Evolutionary conservation across 1,140 invertebrate species (phyloP), one percentile per base, ranked within the genome.

Genomic region (Hormaphis cornu): DNA sequence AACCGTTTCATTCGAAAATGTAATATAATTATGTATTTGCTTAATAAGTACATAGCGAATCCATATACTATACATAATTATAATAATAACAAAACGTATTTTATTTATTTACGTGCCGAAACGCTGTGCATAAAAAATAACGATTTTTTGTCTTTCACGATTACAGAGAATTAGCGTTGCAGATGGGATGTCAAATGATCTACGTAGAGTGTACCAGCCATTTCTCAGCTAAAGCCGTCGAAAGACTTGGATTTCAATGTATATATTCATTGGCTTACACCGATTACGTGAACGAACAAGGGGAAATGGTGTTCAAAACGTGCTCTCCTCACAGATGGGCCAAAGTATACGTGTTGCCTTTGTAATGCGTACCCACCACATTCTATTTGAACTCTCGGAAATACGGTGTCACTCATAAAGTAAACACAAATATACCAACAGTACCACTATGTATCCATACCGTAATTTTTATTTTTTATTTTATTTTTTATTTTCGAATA

Each of bases 181-280:
- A 83, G 66, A 75, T 79, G 54, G 80, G 79, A 2, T 82, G 83
- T 71, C 79, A 81, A 50, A 73, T 83, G 44, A 75, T 82, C 16
- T 77, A 82, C 46, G 82, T 81, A 1, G 82, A 86, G 71, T 89
- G 87, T 69, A 85, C 86, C 7, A 89, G 87, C 69, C 79, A 82
- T 53, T 89, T 83, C 75, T 88, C 88, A 8, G 86, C 86, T 0
- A 83, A 83, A 74, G 82, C 87, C 0, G 84, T 87, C 56, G 82
- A 83, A 70, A 82, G 83, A 69, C 75, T 86, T 10, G 86, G 86
- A 16, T 88, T 87, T 75, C 81, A 85, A 37, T 80, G 80, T 70
- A 81, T 87, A 44, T 88, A 85, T 74, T 79, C 79, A 37, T 74
- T 86, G 7, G 80, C 80, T 7, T 90, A 88, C 74, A 76, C 76